phyloP scores from a whole-genome alignment of 2,797 vertebrate genomes.

The Nannoperca australis region DNA sequence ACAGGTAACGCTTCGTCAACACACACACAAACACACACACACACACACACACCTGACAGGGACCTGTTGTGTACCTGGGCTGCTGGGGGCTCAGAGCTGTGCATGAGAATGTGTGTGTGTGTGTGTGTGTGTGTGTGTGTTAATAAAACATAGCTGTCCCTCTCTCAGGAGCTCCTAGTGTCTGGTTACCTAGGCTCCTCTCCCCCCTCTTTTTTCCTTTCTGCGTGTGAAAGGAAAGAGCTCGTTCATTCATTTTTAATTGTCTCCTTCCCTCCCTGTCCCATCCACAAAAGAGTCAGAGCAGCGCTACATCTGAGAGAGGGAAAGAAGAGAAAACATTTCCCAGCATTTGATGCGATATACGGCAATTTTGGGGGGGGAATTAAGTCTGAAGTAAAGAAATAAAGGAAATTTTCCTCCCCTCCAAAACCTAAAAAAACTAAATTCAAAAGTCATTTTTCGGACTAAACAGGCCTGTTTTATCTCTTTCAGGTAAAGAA shows the following conservation, averaged over 20 bases:
- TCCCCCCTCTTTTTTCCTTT: conserved; percentile 69
- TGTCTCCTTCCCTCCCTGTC: conserved; percentile 57
- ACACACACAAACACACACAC: conserved; percentile 61
- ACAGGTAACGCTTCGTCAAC: conserved; percentile 42
- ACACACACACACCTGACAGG: conserved; percentile 62
- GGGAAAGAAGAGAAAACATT: conserved; percentile 22
- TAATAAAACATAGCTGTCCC: conserved; percentile 84
- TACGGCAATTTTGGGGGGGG: background rate
- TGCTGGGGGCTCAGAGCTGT: conserved; percentile 42
- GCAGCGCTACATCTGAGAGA: conserved; percentile 25
- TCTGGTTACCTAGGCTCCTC: conserved; percentile 77
- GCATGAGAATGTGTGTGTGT: conserved; percentile 43
- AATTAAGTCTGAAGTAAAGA: background rate
- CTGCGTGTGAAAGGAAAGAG: conserved; percentile 84
- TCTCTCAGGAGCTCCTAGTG: conserved; percentile 67
- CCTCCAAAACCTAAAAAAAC: no score
- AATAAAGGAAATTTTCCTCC: background rate
- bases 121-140: conserved; percentile 54
- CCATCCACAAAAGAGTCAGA: conserved; percentile 47
- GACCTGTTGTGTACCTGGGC: conserved; percentile 64
- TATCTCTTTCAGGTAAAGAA: background rate
- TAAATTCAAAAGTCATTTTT: background rate
- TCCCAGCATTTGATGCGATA: conserved; percentile 22
- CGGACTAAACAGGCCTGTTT: no score
- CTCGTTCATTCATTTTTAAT: conserved; percentile 87